Evolutionary conservation across 2,888 invertebrate genomes (phyloP).

Genomic region (Zaprionus bogoriensis): DNA sequence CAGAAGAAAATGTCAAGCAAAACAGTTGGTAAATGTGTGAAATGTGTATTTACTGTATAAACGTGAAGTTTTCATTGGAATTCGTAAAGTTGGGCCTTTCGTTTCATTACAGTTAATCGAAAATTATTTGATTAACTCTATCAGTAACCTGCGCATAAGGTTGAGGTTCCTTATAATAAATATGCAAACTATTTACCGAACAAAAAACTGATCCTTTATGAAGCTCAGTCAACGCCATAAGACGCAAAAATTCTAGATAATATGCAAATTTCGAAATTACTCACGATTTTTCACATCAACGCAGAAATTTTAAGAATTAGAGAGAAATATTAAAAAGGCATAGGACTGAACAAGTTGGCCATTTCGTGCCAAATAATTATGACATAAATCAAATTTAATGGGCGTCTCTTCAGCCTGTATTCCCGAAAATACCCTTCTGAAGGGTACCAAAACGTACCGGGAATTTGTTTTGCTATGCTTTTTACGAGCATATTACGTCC

Average conservation of each 20-base stretch:
- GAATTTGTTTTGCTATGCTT: neutral
- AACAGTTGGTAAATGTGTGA: constrained; percentile 22
- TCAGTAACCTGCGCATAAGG: constrained; percentile 9
- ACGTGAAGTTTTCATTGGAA: neutral
- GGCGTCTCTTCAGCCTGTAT: neutral
- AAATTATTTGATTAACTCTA: constrained; percentile 30
- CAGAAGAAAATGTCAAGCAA: constrained; percentile 9
- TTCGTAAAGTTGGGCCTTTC: neutral
- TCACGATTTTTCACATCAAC: too few species aligned
- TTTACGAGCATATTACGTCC: neutral
- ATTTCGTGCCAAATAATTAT: neutral
- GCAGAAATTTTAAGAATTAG: too few species aligned
- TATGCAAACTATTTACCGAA: too few species aligned
- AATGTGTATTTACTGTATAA: neutral
- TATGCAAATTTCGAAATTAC: too few species aligned
- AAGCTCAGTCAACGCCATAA: too few species aligned
- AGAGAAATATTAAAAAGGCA: neutral
- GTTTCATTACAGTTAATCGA: constrained; percentile 32
- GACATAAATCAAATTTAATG: neutral
- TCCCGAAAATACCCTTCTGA: neutral
- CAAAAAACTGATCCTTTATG: too few species aligned
- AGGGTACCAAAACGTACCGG: neutral
- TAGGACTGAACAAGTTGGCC: neutral
- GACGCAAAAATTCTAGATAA: too few species aligned
- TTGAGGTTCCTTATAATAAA: too few species aligned